Evolutionary conservation across 2,797 vertebrate genomes (phyloP), one percentile per base, ranked within the genome.

Genomic region (Mormyrops boulengeri): DNA sequence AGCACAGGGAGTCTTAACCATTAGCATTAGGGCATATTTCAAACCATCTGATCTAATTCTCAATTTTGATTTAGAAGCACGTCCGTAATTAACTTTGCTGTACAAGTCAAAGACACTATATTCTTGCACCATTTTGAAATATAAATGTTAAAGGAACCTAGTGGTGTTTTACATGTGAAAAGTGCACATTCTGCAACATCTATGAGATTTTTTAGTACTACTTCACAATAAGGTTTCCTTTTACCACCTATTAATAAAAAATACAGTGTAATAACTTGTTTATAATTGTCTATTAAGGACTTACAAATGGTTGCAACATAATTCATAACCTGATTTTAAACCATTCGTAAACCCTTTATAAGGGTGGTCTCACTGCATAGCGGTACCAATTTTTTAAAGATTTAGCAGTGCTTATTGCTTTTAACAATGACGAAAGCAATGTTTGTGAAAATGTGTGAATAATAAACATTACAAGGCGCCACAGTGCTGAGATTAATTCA

Each of bases 71-170:
- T 50, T 52, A 17, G 47, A 53, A 38, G 9, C 85, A 86, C 50
- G 26, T 53, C 85, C 55, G 85, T 88, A 88, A 88, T 66, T 88
- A 66, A 22, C 41, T 49, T 88, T 6, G 44, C n/a, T 69, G 60
- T 88, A 66, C 4, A 66, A 66, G 41, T 55, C 14, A 88, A 34
- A 55, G 50, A 26, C 47, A 50, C n/a, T n/a, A 50, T n/a, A 85
- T 85, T n/a, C 49, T 50, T 47, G 22, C 82, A 4, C 82, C 41
- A 22, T 69, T 69, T 69, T 69, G 14, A 69, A 69, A 69, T 14
- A 30, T 34, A 38, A 69, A 69, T 34, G 26, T 69, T 69, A 69
- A 34, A 69, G 66, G 66, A 69, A 34, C 30, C 30, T 34, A 34
- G 66, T 34, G 1, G 30, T 50, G 7, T 50, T 50, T 50, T 50